phyloP scores from a whole-genome alignment of 2,797 vertebrate genomes.

The Geotrypetes seraphini region DNA sequence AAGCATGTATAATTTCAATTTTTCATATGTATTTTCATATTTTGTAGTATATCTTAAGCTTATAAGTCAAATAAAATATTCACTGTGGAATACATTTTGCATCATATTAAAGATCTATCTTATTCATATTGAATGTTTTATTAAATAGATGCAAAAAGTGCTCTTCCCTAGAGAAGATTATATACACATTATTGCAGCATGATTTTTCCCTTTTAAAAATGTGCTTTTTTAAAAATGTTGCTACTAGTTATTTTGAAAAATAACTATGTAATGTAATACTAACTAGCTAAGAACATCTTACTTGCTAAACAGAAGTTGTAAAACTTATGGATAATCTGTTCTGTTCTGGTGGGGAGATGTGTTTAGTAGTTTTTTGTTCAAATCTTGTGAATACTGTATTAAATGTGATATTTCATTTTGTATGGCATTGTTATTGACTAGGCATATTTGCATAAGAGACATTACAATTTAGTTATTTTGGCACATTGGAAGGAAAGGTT shows the following conservation, averaged over 20 bases:
- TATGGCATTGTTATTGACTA: too few species aligned
- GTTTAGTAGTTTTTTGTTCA: too few species aligned
- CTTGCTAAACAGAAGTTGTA: conserved; percentile 22
- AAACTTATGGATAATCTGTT: too few species aligned
- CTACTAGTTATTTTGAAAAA: too few species aligned
- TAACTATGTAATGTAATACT: conserved; percentile 22
- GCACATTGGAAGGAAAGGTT: too few species aligned
- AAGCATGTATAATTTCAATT: conserved; percentile 32
- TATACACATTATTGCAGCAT: conserved; percentile 31
- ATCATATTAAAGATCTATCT: conserved; percentile 37
- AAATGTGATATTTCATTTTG: too few species aligned
- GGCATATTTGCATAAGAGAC: too few species aligned
- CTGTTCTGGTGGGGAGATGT: too few species aligned
- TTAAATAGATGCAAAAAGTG: conserved; percentile 41
- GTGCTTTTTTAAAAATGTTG: conserved; percentile 25
- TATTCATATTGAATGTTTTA: conserved; percentile 65
- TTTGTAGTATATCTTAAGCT: conserved; percentile 20
- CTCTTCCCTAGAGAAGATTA: conserved; percentile 47
- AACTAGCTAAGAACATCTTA: conserved; percentile 17
- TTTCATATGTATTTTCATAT: conserved; percentile 13
- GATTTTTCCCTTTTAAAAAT: conserved; percentile 24
- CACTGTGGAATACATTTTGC: conserved; percentile 31
- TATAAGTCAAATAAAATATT: conserved; percentile 31
- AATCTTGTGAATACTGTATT: too few species aligned
- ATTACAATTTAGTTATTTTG: too few species aligned